Evolutionary conservation across 2,888 invertebrate genomes (phyloP).

Genomic region (Cosmia trapezina): DNA sequence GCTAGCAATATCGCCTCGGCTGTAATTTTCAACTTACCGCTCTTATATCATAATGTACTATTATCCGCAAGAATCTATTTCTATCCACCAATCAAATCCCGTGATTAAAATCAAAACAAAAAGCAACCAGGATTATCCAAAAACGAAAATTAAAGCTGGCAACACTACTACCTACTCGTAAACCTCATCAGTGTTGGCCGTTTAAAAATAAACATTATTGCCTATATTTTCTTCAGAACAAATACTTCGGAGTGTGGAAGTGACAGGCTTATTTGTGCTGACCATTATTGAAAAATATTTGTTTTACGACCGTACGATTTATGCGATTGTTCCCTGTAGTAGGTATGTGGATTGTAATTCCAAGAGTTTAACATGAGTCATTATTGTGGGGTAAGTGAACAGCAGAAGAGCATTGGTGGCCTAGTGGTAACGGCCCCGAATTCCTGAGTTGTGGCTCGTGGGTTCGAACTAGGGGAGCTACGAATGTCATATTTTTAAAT

Average conservation of each 20-base stretch:
- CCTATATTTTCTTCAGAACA: slow-evolving; percentile 64
- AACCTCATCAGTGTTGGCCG: slow-evolving; percentile 48
- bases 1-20: too few species aligned
- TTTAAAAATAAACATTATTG: slow-evolving; percentile 66
- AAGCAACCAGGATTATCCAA: slow-evolving; percentile 4
- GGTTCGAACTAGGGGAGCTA: too few species aligned
- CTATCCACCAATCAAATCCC: not conserved
- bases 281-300: slow-evolving; percentile 48
- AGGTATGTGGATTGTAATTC: slow-evolving; percentile 29
- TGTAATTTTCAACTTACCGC: too few species aligned
- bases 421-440: too few species aligned
- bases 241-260: slow-evolving; percentile 43
- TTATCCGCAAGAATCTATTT: not conserved
- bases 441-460: too few species aligned
- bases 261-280: slow-evolving; percentile 62
- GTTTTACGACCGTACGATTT: slow-evolving; percentile 53
- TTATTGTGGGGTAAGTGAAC: slow-evolving; percentile 9
- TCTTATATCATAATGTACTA: too few species aligned
- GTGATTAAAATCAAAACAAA: not conserved
- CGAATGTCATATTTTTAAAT: too few species aligned
- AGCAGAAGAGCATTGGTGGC: too few species aligned
- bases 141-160: slow-evolving; percentile 20
- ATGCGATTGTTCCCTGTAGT: slow-evolving; percentile 20
- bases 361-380: not conserved
- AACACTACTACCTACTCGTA: slow-evolving; percentile 38